Base-by-base conservation (phyloP, 2,113 vertebrate species). In the Thamnophis sirtalis region DNA sequence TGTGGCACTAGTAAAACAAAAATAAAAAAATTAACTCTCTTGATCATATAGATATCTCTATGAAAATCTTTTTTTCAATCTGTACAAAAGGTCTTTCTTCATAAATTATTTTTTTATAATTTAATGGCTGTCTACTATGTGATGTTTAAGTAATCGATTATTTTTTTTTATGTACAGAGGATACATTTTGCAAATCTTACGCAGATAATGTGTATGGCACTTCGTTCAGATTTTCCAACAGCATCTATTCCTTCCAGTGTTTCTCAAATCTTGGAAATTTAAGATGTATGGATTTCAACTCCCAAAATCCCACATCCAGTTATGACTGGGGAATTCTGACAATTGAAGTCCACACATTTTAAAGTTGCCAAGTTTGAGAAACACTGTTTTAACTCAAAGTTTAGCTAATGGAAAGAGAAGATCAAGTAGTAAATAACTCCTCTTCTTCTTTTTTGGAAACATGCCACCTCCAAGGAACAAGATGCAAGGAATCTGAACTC, bases 41-140 rank as follows among this genome's bases (percentile, higher is more conserved):
- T 98, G 98, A 98, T 98, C 98, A 98, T 98, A 98, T 98, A 98
- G 98, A 98, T 98, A 99, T 98, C 98, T 98, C 98, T 99, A 98
- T 98, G 98, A 99, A 99, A 99, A 98, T 98, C 97, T 98, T 98
- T 98, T 98, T 98, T 98, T 98, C 98, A 98, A 97, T 98, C 98
- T 99, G 98, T 99, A 99, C 98, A 99, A 99, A 99, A 99, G 98
- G 97, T 98, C 98, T 98, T 98, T 98, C 98, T 99, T 99, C 98
- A 99, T 99, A 99, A 99, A 99, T 99, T 99, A 99, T 98, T 97
- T 98, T 97, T 98, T 98, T 98, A 99, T 99, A 99, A 99, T 98
- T 99, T 99, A 99, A 98, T 98, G 98, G 98, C 98, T 99, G 98
- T 98, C 98, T 98, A 98, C 98, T 98, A 98, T 98, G 98, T 98